Conservation (phyloP, 1,140 invertebrate genomes). For the Sesamia nonagrioides region DNA sequence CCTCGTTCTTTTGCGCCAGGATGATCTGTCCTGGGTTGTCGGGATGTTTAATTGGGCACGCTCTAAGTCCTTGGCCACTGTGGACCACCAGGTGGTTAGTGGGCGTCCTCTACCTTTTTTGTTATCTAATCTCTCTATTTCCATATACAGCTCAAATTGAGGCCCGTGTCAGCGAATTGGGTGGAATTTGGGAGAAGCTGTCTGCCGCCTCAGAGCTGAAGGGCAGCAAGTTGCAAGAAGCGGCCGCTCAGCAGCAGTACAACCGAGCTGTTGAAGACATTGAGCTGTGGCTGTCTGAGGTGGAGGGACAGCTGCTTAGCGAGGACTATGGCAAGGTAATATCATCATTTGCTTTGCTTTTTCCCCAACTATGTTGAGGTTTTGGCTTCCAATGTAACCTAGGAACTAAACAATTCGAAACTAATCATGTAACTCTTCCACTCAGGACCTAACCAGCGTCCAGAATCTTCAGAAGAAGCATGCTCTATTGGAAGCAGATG, state of each 20-base stretch:
- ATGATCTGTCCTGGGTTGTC: too few relatives aligned
- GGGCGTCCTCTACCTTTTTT: too few relatives aligned
- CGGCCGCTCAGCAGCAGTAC: constrained; percentile 99
- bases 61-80: too few relatives aligned
- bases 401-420: too few relatives aligned
- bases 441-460: constrained; percentile 95
- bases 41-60: too few relatives aligned
- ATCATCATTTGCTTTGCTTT: neutral
- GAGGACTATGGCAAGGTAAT: constrained; percentile 98
- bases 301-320: constrained; percentile 97
- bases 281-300: constrained; percentile 98
- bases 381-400: too few relatives aligned
- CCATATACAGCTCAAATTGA: constrained; percentile 90
- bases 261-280: constrained; percentile 99
- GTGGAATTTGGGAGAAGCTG: constrained; percentile 97
- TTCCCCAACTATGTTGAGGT: neutral
- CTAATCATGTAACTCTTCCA: neutral
- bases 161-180: constrained; percentile 96
- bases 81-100: too few relatives aligned
- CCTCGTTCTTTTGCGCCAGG: too few relatives aligned
- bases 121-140: neutral
- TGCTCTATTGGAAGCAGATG: constrained; percentile 98
- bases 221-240: constrained; percentile 96
- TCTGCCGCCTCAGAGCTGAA: constrained; percentile 97
- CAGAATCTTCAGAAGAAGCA: constrained; percentile 99